Evolutionary conservation across 2,113 vertebrate species (phyloP), one percentile per base, ranked within the genome.

Genomic region (Stigmatopora argus): DNA sequence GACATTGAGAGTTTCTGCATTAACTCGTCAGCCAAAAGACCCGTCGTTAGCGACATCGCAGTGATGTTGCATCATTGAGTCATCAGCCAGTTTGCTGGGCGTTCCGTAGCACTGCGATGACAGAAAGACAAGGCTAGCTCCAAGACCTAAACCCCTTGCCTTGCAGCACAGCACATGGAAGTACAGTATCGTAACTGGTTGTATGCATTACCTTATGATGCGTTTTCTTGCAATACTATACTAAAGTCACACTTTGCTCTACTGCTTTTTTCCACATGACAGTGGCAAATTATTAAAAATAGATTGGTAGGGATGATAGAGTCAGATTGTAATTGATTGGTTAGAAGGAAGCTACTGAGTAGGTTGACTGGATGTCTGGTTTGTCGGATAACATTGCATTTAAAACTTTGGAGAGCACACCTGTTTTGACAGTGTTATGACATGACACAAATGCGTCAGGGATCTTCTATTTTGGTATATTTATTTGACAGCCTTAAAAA

Each of bases 1-100:
- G 95, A 97, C 93, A 95, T 94, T 91, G 91, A 94, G 92, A 94
- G 88, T 94, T 98, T 96, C 95, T 93, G 82, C 85, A 98, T 97
- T 96, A 96, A 98, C 95, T 95, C 92, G 90, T 95, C 94, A 97
- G 93, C 92, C 92, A 94, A 94, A 94, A 93, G 93, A 91, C 87
- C 91, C 93, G 92, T 95, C 91, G 92, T 93, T 94, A 92, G 87
- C 91, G 87, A 82, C 89, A 89, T 84, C 83, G 70, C 2, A 62
- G 78, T 83, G 82, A 83, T 74, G 78, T 65, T 61, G 69, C 80
- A 45, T 66, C 48, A 69, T 74, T 66, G 65, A 71, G 58, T 71
- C 65, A 9, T 52, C 71, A 75, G 82, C 80, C 82, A 89, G 89
- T 87, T 83, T 74, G 71, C 78, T 70, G 21, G 13, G 62, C 34